Conservation (phyloP, 2,797 vertebrate genomes). For the Prionace glauca region DNA sequence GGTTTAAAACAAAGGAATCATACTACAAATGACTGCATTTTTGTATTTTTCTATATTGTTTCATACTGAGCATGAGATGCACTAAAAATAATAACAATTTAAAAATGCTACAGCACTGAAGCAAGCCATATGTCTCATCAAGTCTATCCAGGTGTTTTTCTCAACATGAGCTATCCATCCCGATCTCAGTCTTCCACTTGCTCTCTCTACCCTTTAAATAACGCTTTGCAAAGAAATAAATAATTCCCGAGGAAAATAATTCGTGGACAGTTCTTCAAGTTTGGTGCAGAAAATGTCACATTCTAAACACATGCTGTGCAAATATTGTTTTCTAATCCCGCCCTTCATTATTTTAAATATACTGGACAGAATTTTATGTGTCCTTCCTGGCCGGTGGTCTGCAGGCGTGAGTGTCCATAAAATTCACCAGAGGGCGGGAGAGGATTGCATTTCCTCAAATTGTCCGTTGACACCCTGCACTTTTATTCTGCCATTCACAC, state of each 20-base stretch:
- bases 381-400: no score
- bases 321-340: background rate
- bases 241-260: background rate
- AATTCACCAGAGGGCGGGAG: no score
- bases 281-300: background rate
- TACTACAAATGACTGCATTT: background rate
- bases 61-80: background rate
- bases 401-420: no score
- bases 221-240: background rate
- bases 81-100: background rate
- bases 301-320: background rate
- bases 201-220: background rate
- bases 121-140: background rate
- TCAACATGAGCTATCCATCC: background rate
- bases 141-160: slow-evolving; percentile 23
- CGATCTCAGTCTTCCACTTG: background rate
- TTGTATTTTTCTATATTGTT: background rate
- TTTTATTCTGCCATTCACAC: no score
- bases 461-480: no score
- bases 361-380: no score
- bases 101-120: background rate
- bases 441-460: no score
- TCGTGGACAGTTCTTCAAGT: background rate
- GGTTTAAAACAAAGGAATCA: background rate
- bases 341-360: background rate